Base-by-base conservation (phyloP, 2,113 vertebrate species). In the Ammodramus savannarum region DNA sequence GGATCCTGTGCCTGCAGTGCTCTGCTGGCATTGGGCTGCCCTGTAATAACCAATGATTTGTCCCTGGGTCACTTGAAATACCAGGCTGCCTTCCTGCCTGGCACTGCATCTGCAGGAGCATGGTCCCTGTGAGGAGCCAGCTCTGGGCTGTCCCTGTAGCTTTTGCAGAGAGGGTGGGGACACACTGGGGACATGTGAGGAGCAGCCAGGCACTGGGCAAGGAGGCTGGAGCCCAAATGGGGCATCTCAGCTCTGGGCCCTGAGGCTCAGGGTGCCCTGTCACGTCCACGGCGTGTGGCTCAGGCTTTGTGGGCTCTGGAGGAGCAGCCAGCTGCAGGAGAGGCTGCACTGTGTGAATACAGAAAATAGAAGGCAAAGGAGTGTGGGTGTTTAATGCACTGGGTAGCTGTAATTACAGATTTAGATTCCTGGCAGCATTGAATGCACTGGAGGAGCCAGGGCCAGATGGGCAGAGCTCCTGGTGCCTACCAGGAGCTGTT, bases 381-480 rank as follows among this genome's bases (percentile, higher is more conserved):
- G 26, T 0, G 3, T n/a, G 88, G 29, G 44, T 82, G 46, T 90
- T 96, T 44, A 83, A 75, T 85, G 94, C 75, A 63, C 29, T 1
- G n/a, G 68, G 44, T 95, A 92, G 74, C 92, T 93, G 90, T 95
- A 93, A 96, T 97, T 89, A 95, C 23, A 9, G 77, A 66, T 92
- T 85, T 79, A 77, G 63, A 87, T 92, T 97, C 69, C 77, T 96
- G 96, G 89, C 96, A 96, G 51, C 58, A 36, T 1, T 72, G 79
- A 75, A 78, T 65, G 58, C 43, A 72, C 38, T 89, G 74, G 77
- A 89, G 62, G 59, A 96, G 87, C 89, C 91, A 90, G 74, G 84
- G 87, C 93, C 97, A 97, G 94, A 96, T 97, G 90, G 96, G 58
- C 87, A 95, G 81, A 90, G 63, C 95, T 80, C 87, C 80, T 95